These are phyloP conservation scores for Tonatia bakeri DNA, from an alignment of 2,113 vertebrate species.

Conservation along the genomic window DNA sequence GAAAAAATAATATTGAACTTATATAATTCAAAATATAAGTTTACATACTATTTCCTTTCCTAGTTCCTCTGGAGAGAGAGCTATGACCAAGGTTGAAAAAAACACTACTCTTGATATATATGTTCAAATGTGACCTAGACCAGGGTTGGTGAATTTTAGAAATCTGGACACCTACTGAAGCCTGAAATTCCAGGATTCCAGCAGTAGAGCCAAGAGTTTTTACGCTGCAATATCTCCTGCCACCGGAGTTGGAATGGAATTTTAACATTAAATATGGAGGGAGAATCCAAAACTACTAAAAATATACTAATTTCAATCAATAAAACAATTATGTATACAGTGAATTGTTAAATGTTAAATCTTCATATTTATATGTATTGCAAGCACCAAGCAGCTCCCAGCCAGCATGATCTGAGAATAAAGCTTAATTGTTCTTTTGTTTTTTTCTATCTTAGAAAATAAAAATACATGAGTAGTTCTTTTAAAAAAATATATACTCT, in stretches of 20 bases:
- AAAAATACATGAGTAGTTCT: slow-evolving; percentile 1
- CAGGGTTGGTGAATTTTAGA: background rate
- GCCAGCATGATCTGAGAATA: background rate
- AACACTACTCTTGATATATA: background rate
- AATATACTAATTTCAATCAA: background rate
- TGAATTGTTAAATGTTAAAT: background rate
- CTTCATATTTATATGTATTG: background rate
- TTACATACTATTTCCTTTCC: background rate
- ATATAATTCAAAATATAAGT: background rate
- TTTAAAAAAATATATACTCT: background rate
- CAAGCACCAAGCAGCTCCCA: background rate
- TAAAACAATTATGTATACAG: background rate
- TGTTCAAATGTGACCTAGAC: background rate
- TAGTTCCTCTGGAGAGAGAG: background rate
- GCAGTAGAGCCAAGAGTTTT: background rate
- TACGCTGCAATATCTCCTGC: background rate
- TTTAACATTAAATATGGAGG: background rate
- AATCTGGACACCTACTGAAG: background rate
- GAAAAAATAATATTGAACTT: background rate
- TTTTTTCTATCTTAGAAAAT: slow-evolving; percentile 2
- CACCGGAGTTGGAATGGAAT: background rate
- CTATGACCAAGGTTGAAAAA: background rate
- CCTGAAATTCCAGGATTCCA: background rate
- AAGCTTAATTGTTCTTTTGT: background rate
- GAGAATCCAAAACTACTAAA: slow-evolving; percentile 20